phyloP scores from a whole-genome alignment of 2,888 invertebrate genomes.

The Pristionchus mayeri region DNA sequence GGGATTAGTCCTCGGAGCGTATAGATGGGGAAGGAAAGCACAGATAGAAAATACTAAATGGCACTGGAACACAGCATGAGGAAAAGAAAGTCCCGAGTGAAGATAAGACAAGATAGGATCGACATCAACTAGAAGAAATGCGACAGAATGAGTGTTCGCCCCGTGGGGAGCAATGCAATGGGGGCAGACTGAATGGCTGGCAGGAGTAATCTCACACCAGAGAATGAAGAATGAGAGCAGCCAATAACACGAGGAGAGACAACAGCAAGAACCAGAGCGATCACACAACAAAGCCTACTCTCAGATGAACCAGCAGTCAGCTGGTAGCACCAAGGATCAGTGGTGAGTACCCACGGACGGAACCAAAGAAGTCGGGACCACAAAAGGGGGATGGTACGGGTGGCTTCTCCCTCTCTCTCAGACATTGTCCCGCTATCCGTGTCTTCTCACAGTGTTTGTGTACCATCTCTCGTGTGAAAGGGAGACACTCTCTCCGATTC shows the following conservation, averaged over 20 bases:
- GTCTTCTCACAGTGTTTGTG: slow-evolving; percentile 1
- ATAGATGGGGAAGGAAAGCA: too few species aligned
- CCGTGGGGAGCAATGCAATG: too few species aligned
- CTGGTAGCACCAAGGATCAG: neutral
- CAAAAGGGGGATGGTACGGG: neutral
- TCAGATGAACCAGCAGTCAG: too few species aligned
- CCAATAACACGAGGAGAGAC: slow-evolving; percentile 12
- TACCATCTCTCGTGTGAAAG: slow-evolving; percentile 26
- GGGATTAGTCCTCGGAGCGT: neutral
- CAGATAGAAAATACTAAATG: too few species aligned
- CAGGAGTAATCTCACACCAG: neutral
- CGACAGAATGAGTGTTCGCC: too few species aligned
- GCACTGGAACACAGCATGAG: too few species aligned
- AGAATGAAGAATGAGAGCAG: neutral
- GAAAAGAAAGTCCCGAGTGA: too few species aligned
- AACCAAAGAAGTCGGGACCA: neutral
- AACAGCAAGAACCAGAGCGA: neutral
- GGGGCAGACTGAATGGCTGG: too few species aligned
- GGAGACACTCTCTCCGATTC: neutral
- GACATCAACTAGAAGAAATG: too few species aligned
- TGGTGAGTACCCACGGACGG: neutral
- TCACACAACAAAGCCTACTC: neutral
- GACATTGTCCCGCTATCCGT: slow-evolving; percentile 30
- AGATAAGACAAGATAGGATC: too few species aligned
- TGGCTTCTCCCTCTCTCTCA: neutral